Percentiles rank a stretch among this genome's conserved stretches.
Evolutionary conservation across 2,888 invertebrate species (phyloP).

Genomic region (Hypselothyrea guttata): DNA sequence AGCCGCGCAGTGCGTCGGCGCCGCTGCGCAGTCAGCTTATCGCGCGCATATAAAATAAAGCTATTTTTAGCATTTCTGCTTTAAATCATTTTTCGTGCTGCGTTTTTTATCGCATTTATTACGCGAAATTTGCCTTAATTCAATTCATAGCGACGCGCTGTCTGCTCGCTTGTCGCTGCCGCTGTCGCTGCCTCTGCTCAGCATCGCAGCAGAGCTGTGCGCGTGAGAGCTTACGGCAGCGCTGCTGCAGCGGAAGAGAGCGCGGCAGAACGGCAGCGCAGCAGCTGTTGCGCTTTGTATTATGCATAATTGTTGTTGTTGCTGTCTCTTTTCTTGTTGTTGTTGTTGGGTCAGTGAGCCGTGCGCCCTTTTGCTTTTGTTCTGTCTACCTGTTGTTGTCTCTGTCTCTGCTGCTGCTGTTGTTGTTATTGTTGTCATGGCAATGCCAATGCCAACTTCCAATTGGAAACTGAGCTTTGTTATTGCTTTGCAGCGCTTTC

Average conservation of each 20-base stretch:
- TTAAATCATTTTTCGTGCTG: slow-evolving; percentile 49
- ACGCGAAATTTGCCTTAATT: slow-evolving; percentile 62
- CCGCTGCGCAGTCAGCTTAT: slow-evolving; percentile 50
- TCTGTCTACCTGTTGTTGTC: slow-evolving; percentile 33
- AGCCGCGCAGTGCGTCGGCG: slow-evolving; percentile 22
- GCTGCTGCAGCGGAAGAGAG: background rate
- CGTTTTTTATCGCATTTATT: slow-evolving; percentile 42
- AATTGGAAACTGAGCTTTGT: slow-evolving; percentile 41
- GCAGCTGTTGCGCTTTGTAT: background rate
- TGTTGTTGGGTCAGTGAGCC: slow-evolving; percentile 56
- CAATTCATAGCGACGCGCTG: slow-evolving; percentile 45
- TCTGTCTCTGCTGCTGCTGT: slow-evolving; percentile 15
- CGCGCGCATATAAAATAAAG: slow-evolving; percentile 40
- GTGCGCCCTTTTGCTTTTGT: slow-evolving; percentile 57
- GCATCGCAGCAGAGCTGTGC: background rate
- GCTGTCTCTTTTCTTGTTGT: slow-evolving; percentile 27
- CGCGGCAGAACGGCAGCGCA: background rate
- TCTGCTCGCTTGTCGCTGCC: slow-evolving; percentile 17
- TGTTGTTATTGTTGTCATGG: slow-evolving; percentile 44
- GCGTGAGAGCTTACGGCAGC: background rate
- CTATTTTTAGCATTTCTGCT: slow-evolving; percentile 61
- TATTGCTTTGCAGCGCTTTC: slow-evolving; percentile 17
- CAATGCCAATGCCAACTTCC: slow-evolving; percentile 56
- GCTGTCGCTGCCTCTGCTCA: background rate
- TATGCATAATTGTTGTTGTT: slow-evolving; percentile 12